Evolutionary conservation across 2,113 vertebrate species (phyloP).

Genomic region (Oncorhynchus mykiss): DNA sequence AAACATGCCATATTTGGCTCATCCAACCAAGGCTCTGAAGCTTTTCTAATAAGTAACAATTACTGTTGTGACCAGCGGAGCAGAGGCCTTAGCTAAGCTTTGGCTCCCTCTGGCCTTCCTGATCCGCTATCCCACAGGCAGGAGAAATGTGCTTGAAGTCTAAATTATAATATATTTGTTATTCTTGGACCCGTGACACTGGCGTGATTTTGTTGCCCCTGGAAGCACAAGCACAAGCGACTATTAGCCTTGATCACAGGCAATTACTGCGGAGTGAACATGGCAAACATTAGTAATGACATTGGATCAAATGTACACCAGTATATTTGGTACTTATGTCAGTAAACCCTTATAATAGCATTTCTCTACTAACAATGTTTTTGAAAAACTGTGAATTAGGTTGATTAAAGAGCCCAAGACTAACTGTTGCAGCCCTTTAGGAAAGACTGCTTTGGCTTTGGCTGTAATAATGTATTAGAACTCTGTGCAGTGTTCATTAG

Average conservation of each 20-base stretch:
- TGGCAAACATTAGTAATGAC: slow-evolving; percentile 59
- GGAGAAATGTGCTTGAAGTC: slow-evolving; percentile 58
- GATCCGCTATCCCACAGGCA: slow-evolving; percentile 23
- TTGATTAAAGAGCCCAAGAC: not conserved
- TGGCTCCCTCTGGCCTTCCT: slow-evolving; percentile 16
- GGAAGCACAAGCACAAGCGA: slow-evolving; percentile 61
- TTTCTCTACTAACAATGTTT: not conserved
- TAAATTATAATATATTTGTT: slow-evolving; percentile 71
- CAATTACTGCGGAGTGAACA: slow-evolving; percentile 68
- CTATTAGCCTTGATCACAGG: slow-evolving; percentile 71
- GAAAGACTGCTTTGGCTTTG: not conserved
- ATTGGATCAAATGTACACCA: slow-evolving; percentile 66
- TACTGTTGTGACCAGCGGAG: not conserved
- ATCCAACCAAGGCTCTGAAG: not conserved
- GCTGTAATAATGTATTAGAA: not conserved
- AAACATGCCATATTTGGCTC: not conserved
- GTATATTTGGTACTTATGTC: slow-evolving; percentile 62
- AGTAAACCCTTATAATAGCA: not conserved
- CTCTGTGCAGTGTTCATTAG: slow-evolving; percentile 57
- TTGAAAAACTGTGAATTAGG: not conserved
- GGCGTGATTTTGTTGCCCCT: slow-evolving; percentile 56
- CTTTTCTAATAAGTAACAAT: slow-evolving; percentile 1
- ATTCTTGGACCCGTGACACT: slow-evolving; percentile 57
- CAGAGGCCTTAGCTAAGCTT: slow-evolving; percentile 31
- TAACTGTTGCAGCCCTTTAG: not conserved